phyloP scores from a whole-genome alignment of 2,113 vertebrate genomes.

The Oncorhynchus kisutch region DNA sequence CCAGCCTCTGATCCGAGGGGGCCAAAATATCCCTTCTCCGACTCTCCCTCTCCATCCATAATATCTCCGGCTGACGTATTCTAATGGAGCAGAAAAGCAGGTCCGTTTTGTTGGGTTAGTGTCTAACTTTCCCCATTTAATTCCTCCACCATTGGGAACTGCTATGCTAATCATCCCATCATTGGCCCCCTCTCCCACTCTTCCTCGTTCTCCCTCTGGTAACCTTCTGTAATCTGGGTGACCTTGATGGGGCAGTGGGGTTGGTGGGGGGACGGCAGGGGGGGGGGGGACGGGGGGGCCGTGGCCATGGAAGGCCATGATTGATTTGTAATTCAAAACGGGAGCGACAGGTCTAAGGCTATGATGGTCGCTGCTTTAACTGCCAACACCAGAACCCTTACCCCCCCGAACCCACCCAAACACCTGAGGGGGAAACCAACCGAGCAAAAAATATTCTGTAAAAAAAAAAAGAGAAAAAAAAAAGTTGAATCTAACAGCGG shows the following conservation, averaged over 20 bases:
- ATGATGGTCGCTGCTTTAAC: slow-evolving; percentile 60
- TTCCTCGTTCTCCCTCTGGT: slow-evolving; percentile 65
- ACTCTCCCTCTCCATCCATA: slow-evolving; percentile 66
- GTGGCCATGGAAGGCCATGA: slow-evolving; percentile 54
- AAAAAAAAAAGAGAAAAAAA: background rate
- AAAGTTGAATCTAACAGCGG: background rate
- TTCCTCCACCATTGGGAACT: slow-evolving; percentile 80
- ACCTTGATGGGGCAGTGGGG: slow-evolving; percentile 89
- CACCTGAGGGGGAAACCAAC: slow-evolving; percentile 19
- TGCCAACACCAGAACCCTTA: background rate
- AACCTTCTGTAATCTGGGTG: slow-evolving; percentile 93
- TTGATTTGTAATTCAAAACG: slow-evolving; percentile 94
- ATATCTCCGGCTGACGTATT: slow-evolving; percentile 84
- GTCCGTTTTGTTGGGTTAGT: slow-evolving; percentile 69
- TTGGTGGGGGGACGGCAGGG: slow-evolving; percentile 74
- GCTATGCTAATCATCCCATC: slow-evolving; percentile 85
- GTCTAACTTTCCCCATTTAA: slow-evolving; percentile 74
- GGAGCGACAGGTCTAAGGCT: slow-evolving; percentile 77
- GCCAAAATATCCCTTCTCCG: slow-evolving; percentile 66
- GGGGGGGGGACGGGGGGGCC: slow-evolving; percentile 32
- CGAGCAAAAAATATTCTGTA: background rate
- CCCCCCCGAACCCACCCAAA: slow-evolving; percentile 24
- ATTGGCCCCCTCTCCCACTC: background rate
- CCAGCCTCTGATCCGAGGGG: slow-evolving; percentile 76
- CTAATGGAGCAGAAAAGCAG: slow-evolving; percentile 79